Conservation (phyloP, 2,797 vertebrate species). For the Synanceia verrucosa region DNA sequence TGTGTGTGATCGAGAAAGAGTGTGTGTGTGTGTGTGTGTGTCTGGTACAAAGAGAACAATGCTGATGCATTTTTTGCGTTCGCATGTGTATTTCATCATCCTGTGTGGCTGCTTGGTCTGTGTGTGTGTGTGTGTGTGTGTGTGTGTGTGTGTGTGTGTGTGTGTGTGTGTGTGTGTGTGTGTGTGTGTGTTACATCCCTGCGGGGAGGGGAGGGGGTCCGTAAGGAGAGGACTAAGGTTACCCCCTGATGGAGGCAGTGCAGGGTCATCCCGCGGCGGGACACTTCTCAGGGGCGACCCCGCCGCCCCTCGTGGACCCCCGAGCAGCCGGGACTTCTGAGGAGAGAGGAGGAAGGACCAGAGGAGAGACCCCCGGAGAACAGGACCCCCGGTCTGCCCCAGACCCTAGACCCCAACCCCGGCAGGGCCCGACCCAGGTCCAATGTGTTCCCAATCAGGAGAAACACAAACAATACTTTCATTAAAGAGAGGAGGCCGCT, state of each 20-base stretch:
- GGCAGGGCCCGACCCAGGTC: constrained; percentile 69
- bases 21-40: constrained; percentile 32
- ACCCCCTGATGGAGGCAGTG: constrained; percentile 87
- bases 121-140: constrained; percentile 55
- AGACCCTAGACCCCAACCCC: constrained; percentile 70
- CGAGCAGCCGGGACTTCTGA: constrained; percentile 92
- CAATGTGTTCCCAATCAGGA: constrained; percentile 98
- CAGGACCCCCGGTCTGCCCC: constrained; percentile 88
- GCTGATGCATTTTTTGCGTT: constrained; percentile 42
- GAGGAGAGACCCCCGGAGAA: constrained; percentile 82
- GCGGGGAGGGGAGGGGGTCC: constrained; percentile 78
- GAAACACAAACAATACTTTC: constrained; percentile 95
- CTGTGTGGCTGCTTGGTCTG: constrained; percentile 70
- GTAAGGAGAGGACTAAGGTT: constrained; percentile 86
- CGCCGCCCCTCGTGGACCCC: constrained; percentile 75
- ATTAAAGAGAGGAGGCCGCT: constrained; percentile 85
- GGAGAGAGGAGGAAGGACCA: constrained; percentile 89
- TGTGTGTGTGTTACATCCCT: constrained; percentile 68
- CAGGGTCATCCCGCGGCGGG: constrained; percentile 90
- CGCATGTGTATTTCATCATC: constrained; percentile 69
- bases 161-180: constrained; percentile 51
- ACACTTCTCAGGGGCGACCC: constrained; percentile 86
- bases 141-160: constrained; percentile 62
- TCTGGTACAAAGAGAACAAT: constrained; percentile 55
- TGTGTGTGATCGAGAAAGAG: constrained; percentile 33